Evolutionary conservation across 2,797 vertebrate species (phyloP).

Genomic region (Pogoniulus pusillus): DNA sequence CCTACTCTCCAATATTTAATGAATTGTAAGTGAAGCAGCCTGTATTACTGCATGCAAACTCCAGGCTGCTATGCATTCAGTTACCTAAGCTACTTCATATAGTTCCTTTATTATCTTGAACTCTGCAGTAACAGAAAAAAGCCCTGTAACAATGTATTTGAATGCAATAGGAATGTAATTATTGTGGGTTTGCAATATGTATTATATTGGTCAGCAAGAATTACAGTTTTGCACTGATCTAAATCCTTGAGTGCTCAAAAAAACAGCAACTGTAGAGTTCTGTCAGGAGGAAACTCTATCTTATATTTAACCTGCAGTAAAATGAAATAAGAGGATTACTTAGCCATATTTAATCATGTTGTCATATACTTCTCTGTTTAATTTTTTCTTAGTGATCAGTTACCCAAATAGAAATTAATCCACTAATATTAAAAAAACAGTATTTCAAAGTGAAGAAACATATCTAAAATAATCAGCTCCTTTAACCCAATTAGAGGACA

Average conservation of each 20-base stretch:
- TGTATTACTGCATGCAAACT: neutral
- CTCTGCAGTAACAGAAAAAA: neutral
- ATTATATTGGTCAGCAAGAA: neutral
- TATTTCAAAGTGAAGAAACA: neutral
- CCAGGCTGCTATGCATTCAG: neutral
- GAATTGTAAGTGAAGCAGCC: neutral
- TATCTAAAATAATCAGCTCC: neutral
- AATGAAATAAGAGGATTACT: neutral
- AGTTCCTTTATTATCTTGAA: neutral
- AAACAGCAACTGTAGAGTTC: neutral
- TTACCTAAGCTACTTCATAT: neutral
- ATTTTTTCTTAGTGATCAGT: neutral
- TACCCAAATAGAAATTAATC: neutral
- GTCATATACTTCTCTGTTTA: neutral
- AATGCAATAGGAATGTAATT: neutral
- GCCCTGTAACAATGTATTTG: neutral
- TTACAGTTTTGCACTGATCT: neutral
- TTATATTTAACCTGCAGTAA: neutral
- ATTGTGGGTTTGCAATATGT: neutral
- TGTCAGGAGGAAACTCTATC: neutral
- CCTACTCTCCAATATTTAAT: neutral
- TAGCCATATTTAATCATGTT: neutral
- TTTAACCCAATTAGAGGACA: neutral
- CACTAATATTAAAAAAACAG: neutral
- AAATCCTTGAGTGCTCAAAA: neutral